Percentiles rank a stretch among this genome's conserved stretches.
phyloP scores from a whole-genome alignment of 2,888 invertebrate species.

The Pandemis heparana region DNA sequence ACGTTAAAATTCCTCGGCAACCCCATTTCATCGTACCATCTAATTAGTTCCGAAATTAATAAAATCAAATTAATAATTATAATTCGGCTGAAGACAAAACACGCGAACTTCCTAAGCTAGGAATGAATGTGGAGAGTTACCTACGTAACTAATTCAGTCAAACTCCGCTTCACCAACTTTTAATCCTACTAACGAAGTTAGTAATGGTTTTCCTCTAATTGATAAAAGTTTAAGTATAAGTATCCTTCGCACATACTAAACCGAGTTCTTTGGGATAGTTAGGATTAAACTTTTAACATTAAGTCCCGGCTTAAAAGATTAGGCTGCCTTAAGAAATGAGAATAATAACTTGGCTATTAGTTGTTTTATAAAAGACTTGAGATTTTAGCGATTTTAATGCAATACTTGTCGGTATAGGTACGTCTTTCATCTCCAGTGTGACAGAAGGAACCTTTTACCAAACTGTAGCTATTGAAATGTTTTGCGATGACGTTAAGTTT shows the following conservation, averaged over 20 bases:
- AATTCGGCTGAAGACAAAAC: conserved; percentile 3
- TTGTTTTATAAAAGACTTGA: neutral
- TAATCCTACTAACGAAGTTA: conserved; percentile 34
- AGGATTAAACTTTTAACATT: conserved; percentile 29
- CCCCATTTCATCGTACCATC: neutral
- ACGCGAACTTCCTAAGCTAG: conserved; percentile 9
- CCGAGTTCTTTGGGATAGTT: conserved; percentile 24
- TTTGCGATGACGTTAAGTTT: neutral
- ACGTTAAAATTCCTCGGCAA: neutral
- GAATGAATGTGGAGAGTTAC: conserved; percentile 9
- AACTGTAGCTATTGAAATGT: neutral
- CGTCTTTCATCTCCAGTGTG: neutral
- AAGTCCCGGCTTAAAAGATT: conserved; percentile 31
- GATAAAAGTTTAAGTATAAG: conserved; percentile 32
- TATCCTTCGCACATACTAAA: conserved; percentile 37
- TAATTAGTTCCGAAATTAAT: conserved; percentile 1
- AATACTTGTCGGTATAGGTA: neutral
- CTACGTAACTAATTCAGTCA: conserved; percentile 15
- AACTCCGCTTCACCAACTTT: conserved; percentile 31
- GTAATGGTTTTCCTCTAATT: conserved; percentile 39
- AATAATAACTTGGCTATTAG: conserved; percentile 8
- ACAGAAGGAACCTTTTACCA: neutral
- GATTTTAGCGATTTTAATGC: neutral
- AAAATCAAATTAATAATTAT: neutral
- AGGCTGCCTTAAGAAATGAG: neutral